Percentiles rank a stretch among this genome's conserved stretches.
Evolutionary conservation across 2,113 vertebrate species (phyloP).

Genomic region (Crotophaga sulcirostris): DNA sequence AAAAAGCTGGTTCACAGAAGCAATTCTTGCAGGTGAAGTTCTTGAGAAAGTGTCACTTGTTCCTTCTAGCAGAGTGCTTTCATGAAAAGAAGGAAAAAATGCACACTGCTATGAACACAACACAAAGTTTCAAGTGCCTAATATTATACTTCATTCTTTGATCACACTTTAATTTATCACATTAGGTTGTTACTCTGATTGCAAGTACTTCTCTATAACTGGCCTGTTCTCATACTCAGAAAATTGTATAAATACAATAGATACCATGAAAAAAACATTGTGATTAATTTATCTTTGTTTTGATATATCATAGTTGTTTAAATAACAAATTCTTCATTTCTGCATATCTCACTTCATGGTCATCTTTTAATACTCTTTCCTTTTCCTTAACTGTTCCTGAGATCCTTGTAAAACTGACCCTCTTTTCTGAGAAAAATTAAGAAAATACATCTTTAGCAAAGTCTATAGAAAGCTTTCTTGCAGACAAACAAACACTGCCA

Average conservation of each 20-base stretch:
- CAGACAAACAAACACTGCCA: background rate
- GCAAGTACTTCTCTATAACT: background rate
- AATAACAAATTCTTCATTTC: background rate
- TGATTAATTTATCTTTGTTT: background rate
- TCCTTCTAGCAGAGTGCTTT: background rate
- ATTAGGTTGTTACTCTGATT: background rate
- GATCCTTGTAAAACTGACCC: background rate
- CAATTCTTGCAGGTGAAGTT: background rate
- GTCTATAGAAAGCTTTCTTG: background rate
- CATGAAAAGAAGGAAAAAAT: background rate
- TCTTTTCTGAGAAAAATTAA: background rate
- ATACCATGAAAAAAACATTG: background rate
- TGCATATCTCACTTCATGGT: background rate
- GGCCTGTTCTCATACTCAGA: background rate
- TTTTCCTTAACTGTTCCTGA: background rate
- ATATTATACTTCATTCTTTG: background rate
- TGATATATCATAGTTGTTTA: background rate
- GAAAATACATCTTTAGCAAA: background rate
- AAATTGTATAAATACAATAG: background rate
- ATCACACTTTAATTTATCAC: background rate
- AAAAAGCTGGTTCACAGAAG: background rate
- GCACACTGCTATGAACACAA: background rate
- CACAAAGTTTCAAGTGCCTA: background rate
- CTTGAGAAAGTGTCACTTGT: background rate
- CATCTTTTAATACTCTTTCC: background rate